These are phyloP conservation scores for Parnassius glacialis DNA, from an alignment of 2,888 invertebrate genomes.

Conservation along the genomic window DNA sequence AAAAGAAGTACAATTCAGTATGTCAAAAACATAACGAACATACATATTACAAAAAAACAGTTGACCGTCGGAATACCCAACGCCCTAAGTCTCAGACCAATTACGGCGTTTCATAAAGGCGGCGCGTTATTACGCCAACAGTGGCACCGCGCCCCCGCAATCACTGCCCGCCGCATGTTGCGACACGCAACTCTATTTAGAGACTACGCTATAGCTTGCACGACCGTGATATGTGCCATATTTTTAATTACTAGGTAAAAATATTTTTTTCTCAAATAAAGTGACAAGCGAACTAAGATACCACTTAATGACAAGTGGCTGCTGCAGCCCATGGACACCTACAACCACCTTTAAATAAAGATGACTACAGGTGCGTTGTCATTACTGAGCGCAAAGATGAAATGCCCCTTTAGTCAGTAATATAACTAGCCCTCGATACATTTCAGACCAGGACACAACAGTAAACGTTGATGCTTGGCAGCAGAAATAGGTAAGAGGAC, in stretches of 20 bases:
- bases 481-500: no score
- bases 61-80: conserved; percentile 10
- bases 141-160: conserved; percentile 20
- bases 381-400: no score
- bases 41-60: conserved; percentile 5
- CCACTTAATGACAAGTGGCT: no score
- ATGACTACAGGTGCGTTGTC: no score
- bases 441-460: no score
- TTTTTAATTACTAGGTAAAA: neutral
- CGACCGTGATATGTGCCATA: conserved; percentile 1
- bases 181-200: conserved; percentile 19
- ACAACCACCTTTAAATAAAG: no score
- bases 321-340: no score
- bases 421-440: no score
- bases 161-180: neutral
- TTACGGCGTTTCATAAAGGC: conserved; percentile 12
- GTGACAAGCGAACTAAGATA: no score
- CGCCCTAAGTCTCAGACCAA: conserved; percentile 14
- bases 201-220: neutral
- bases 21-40: neutral
- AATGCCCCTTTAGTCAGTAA: no score
- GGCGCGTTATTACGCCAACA: conserved; percentile 5
- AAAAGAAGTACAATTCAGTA: no score
- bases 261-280: neutral
- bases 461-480: no score